Percentiles rank a stretch among this genome's conserved stretches.
Conservation (phyloP, 1,140 invertebrate genomes). For the Chionoecetes opilio region DNA sequence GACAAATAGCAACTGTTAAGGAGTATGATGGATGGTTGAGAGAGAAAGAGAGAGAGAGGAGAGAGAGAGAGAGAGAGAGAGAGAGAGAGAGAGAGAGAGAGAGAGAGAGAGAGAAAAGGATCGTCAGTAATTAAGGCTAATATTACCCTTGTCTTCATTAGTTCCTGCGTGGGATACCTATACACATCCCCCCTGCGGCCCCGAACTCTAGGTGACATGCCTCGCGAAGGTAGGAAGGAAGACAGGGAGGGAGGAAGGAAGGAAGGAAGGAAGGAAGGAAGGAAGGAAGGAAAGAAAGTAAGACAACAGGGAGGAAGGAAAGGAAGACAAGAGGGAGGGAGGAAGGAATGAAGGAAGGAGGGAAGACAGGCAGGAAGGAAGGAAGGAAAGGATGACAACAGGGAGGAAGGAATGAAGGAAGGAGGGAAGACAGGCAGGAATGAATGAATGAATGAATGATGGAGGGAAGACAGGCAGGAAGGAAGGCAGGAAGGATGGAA, state of each 20-base stretch:
- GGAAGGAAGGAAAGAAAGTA: no score
- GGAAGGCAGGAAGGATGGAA: no score
- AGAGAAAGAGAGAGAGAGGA: constrained; percentile 18
- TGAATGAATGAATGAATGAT: no score
- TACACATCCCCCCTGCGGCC: not conserved
- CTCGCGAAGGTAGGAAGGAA: not conserved
- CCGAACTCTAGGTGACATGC: not conserved
- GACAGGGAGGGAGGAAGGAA: not conserved
- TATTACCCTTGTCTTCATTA: constrained; percentile 7
- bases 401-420: no score
- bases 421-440: no score
- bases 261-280: not conserved
- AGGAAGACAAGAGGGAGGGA: no score
- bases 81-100: constrained; percentile 23
- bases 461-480: no score
- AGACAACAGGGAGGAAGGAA: no score
- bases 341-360: no score
- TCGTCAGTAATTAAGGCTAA: constrained; percentile 9
- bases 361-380: no score
- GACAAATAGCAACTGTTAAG: constrained; percentile 14
- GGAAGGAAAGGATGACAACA: no score
- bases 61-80: constrained; percentile 27
- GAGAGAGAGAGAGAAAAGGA: not conserved
- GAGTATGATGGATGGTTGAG: not conserved
- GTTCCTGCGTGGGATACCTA: not conserved